Conservation (phyloP, 2,113 vertebrate genomes). For the Athene cunicularia region DNA sequence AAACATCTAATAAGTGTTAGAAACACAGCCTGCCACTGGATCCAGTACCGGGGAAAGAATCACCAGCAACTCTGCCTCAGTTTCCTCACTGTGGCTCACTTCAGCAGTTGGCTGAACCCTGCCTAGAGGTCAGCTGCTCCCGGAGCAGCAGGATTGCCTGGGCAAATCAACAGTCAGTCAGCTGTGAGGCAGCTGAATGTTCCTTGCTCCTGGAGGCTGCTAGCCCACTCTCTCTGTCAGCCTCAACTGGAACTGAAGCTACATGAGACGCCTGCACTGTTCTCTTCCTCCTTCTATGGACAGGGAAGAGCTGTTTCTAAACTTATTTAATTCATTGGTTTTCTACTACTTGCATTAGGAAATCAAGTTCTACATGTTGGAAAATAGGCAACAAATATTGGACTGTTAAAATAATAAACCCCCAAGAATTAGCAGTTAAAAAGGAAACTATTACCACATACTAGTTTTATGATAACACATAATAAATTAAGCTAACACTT, state of each 20-base stretch:
- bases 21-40: background rate
- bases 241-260: background rate
- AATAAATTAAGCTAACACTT: background rate
- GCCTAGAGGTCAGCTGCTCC: background rate
- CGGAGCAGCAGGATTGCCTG: background rate
- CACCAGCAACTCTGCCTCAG: background rate
- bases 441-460: background rate
- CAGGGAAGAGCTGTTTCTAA: background rate
- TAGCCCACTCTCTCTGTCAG: background rate
- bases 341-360: background rate
- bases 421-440: background rate
- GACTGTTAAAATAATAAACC: background rate
- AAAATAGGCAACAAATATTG: background rate
- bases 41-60: background rate
- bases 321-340: background rate
- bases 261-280: rapidly evolving
- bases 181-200: background rate
- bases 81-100: background rate
- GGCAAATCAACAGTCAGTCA: rapidly evolving
- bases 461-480: background rate
- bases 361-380: background rate
- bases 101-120: background rate
- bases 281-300: background rate
- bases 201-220: background rate
- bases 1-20: background rate